Evolutionary conservation across 2,113 vertebrate species (phyloP).

Genomic region (Sitta europaea): DNA sequence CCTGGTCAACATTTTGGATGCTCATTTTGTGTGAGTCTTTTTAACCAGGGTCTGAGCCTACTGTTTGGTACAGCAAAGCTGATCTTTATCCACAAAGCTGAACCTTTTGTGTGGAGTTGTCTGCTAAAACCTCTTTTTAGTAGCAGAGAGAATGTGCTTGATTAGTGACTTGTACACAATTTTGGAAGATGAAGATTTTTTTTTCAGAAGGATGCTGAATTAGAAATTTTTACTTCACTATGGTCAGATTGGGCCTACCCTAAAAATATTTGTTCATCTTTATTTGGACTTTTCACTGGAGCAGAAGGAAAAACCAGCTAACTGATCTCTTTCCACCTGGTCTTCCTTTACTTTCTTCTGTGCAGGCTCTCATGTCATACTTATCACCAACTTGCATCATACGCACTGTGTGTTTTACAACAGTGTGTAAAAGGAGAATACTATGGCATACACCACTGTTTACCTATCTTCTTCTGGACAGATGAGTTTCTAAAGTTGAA

Average conservation of each 20-base stretch:
- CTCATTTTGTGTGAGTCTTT: not conserved
- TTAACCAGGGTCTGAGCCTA: not conserved
- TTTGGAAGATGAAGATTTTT: not conserved
- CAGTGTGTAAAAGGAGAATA: not conserved
- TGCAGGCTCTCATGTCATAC: not conserved
- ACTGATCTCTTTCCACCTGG: not conserved
- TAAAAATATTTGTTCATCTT: not conserved
- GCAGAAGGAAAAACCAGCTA: not conserved
- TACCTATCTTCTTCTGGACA: not conserved
- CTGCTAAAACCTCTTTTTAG: not conserved
- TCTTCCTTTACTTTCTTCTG: not conserved
- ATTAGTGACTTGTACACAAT: not conserved
- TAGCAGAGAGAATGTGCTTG: not conserved
- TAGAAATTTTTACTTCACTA: not conserved
- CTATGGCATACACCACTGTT: not conserved
- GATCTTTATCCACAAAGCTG: not conserved
- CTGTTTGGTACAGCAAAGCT: conserved; percentile 2
- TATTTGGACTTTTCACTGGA: not conserved
- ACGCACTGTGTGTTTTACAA: not conserved
- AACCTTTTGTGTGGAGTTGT: not conserved
- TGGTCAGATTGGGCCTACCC: not conserved
- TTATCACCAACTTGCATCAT: not conserved
- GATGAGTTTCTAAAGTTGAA: not conserved
- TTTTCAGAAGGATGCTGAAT: not conserved
- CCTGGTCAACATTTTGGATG: not conserved